Conservation (phyloP, 2,113 vertebrate genomes). For the Artemisiospiza belli region DNA sequence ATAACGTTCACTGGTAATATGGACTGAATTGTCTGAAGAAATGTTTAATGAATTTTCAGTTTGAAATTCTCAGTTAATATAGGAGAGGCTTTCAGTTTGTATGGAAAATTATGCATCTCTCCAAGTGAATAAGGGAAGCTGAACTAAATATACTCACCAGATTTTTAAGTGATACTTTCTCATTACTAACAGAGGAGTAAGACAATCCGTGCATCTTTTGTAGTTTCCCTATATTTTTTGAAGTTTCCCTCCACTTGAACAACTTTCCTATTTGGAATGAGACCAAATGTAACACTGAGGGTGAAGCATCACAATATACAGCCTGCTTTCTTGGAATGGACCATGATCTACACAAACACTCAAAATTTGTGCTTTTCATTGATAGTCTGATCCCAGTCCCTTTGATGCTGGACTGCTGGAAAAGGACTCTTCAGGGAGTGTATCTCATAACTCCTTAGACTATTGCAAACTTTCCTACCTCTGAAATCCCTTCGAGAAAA, state of each 20-base stretch:
- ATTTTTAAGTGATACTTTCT: slow-evolving; percentile 7
- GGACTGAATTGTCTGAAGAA: neutral
- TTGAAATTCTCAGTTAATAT: neutral
- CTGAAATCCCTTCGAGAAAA: neutral
- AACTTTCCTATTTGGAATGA: neutral
- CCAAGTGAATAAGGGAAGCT: neutral
- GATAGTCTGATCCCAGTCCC: neutral
- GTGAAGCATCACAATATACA: neutral
- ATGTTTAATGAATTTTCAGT: neutral
- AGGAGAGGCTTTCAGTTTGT: neutral
- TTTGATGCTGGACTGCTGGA: neutral
- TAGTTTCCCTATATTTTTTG: neutral
- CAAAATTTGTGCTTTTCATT: neutral
- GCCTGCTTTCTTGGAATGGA: neutral
- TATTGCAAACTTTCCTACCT: neutral
- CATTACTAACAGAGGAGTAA: slow-evolving; percentile 5
- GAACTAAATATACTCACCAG: slow-evolving; percentile 16
- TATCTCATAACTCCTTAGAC: neutral
- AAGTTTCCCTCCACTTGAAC: neutral
- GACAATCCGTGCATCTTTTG: neutral
- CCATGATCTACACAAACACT: neutral
- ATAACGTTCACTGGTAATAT: neutral
- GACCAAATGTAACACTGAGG: neutral
- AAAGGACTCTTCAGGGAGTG: neutral
- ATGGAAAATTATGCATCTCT: neutral